Evolutionary conservation across 2,888 invertebrate genomes (phyloP), one percentile per base, ranked within the genome.

Genomic region (Xestia sexstrigata): DNA sequence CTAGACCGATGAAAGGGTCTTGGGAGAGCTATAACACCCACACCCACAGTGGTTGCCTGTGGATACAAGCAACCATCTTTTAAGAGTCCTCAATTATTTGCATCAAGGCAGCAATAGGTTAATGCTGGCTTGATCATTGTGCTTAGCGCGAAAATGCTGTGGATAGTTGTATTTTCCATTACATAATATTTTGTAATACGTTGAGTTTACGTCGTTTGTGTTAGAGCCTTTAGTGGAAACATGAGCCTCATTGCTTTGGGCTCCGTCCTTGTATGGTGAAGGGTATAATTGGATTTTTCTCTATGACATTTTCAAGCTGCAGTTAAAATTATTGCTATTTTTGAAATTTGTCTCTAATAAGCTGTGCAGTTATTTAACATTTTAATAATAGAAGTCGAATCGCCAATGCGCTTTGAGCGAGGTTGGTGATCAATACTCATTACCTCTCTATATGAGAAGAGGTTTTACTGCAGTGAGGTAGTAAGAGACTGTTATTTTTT

Each of bases 231-330:
- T 11, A n/a, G 26, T 68, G 35, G 13, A 68, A 62, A 77, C 26
- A 35, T 68, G 35, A 76, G 23, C 15, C 20, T 49, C 15, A 70
- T 66, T 78, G 47, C n/a, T 49, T 9, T 9, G 30, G 26, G 23
- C 17, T 45, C 8, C 30, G 52, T 55, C 11, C 13, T 65, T 26
- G 52, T 45, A 11, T 30, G 0, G 30, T 17, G 3, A 74, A 65
- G 35, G n/a, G 4, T 49, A 3, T 39, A 1, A 62, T 62, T 62
- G 17, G 2, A 20, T 63, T 74, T 52, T 42, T n/a, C 13, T 62
- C 2, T 49, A 15, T 49, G 13, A 75, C 9, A 35, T 26, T 47
- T 55, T 49, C 7, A 15, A 75, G 15, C 62, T 15, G 0, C 15
- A 23, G n/a, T n/a, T 45, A 26, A 9, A 74, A 26, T 60, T 1